phyloP scores from a whole-genome alignment of 1,140 invertebrate species.

The Dolichoris vasculosae region DNA sequence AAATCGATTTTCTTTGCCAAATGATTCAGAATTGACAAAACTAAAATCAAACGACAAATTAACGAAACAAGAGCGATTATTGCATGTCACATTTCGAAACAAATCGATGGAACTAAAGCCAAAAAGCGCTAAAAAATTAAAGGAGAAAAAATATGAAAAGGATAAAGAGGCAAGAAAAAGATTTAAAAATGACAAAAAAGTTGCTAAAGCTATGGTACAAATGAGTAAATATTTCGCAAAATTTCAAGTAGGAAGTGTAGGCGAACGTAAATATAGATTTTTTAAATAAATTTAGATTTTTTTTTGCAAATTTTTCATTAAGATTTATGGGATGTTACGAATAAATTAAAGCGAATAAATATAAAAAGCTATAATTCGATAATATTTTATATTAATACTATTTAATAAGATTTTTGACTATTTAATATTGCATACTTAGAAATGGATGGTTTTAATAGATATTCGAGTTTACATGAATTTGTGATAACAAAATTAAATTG shows the following conservation, averaged over 20 bases:
- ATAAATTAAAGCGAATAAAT: too few relatives aligned
- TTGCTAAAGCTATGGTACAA: slow-evolving; percentile 38
- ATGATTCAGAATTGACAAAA: neutral
- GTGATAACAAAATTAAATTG: too few relatives aligned
- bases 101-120: neutral
- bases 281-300: neutral
- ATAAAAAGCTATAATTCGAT: too few relatives aligned
- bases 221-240: slow-evolving; percentile 34
- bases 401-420: too few relatives aligned
- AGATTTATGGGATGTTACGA: too few relatives aligned
- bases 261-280: slow-evolving; percentile 8
- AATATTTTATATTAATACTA: too few relatives aligned
- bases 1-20: neutral
- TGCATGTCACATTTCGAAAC: neutral
- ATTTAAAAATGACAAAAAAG: slow-evolving; percentile 39
- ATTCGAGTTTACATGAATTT: too few relatives aligned
- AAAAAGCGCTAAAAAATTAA: neutral
- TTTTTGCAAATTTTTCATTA: too few relatives aligned
- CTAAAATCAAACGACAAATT: neutral
- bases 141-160: neutral
- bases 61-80: neutral
- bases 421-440: too few relatives aligned
- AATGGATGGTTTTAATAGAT: too few relatives aligned
- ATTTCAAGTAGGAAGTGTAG: neutral
- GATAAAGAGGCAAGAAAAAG: slow-evolving; percentile 19